Evolutionary conservation across 2,113 vertebrate species (phyloP), one percentile per base, ranked within the genome.

Genomic region (Mustelus asterias): DNA sequence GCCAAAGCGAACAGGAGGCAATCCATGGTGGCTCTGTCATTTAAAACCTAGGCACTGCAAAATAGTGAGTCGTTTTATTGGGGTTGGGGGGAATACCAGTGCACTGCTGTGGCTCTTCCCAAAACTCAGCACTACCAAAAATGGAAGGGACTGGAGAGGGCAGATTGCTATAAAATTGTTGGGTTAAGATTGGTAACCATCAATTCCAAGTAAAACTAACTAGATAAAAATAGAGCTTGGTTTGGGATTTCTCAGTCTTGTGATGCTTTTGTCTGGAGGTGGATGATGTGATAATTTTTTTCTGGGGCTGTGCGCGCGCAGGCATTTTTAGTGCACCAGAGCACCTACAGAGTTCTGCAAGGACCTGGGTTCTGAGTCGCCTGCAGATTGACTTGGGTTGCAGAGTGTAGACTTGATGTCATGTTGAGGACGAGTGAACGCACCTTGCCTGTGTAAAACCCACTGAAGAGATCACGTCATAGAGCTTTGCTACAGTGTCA

Each of bases 131-230:
- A 5, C 69, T 29, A 13, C 11, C 93, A 94, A 24, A 67, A 41
- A 33, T 13, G 22, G 86, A 44, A 48, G 10, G 93, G 65, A 37
- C 11, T 69, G 24, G 69, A 48, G 24, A 26, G 41, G 67, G 63
- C 41, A 70, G 65, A 41, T 14, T 14, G 41, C 0, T 44, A 22
- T 95, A 72, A 48, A 72, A 95, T 95, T 95, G 69, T 22, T 18
- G n/a, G 69, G 69, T 54, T 20, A 69, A 58, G 41, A 76, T 54
- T 95, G 48, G 24, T 54, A 76, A 29, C 94, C 37, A 72, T 72
- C 72, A 95, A 72, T 95, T 95, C 60, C 67, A 72, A 54, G 69
- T 95, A 44, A 72, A 95, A 33, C 29, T 29, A 54, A 95, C 24
- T 95, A 24, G 41, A 76, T 95, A 54, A 95, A 72, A 26, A 70